Evolutionary conservation across 2,113 vertebrate genomes (phyloP).

Genomic region (Corythaixoides concolor): DNA sequence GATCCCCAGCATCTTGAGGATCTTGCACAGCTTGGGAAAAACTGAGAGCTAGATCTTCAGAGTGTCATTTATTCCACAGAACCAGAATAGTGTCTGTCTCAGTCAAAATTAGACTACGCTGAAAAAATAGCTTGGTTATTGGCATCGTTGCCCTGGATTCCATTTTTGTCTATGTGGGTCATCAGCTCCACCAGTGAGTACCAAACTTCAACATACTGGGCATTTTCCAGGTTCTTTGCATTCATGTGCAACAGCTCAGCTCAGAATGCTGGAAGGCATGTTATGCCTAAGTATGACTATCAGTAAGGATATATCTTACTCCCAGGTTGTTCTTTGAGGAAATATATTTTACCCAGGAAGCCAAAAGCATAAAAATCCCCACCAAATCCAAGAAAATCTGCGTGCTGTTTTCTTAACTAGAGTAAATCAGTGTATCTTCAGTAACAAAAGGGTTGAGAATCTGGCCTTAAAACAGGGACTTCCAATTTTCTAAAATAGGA

Average conservation of each 20-base stretch:
- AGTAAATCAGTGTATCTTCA: background rate
- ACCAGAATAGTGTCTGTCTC: background rate
- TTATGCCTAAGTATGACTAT: background rate
- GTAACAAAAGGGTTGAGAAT: background rate
- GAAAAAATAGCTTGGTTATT: background rate
- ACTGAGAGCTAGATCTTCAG: background rate
- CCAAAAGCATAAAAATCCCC: fast-evolving
- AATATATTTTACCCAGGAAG: background rate
- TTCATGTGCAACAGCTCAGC: background rate
- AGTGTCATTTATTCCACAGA: background rate
- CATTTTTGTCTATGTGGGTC: background rate
- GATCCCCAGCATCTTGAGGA: background rate
- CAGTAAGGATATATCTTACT: background rate
- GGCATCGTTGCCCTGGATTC: background rate
- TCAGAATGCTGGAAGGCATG: background rate
- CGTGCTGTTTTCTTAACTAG: fast-evolving
- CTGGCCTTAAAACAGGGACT: background rate
- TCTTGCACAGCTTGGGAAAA: background rate
- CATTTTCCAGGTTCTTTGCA: background rate
- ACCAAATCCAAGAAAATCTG: background rate
- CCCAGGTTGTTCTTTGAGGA: background rate
- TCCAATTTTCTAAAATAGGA: background rate
- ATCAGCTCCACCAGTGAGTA: background rate
- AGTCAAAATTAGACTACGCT: background rate
- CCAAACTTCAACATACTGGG: background rate